A percentile compares a stretch with the other conserved stretches of the same genome.
Conservation (phyloP, 1,140 invertebrate species). For the Hormaphis cornu region DNA sequence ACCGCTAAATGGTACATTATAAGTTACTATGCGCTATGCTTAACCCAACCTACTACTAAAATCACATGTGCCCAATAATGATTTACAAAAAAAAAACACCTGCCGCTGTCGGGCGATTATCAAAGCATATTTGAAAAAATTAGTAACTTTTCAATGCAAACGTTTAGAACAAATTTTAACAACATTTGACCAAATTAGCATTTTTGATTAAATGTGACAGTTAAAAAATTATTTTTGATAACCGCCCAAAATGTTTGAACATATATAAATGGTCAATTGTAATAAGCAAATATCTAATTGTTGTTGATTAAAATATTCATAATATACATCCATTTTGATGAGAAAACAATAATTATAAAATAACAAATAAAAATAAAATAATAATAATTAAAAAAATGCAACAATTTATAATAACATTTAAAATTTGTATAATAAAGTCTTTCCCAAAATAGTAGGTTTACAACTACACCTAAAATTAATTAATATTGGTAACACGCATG, state of each 20-base stretch:
- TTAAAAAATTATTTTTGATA: too few relatives aligned
- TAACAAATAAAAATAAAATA: background rate
- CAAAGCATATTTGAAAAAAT: background rate
- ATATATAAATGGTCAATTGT: too few relatives aligned
- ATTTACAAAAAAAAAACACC: background rate
- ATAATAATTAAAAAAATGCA: background rate
- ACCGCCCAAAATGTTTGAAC: background rate
- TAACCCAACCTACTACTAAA: too few relatives aligned
- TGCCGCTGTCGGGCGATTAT: background rate
- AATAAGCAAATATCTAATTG: too few relatives aligned
- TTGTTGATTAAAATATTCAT: too few relatives aligned
- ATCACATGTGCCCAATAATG: background rate
- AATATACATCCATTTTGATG: background rate
- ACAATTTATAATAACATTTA: background rate
- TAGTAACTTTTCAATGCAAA: too few relatives aligned
- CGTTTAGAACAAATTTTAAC: too few relatives aligned
- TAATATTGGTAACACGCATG: constrained; percentile 6
- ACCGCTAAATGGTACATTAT: background rate
- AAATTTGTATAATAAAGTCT: background rate
- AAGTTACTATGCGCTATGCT: background rate
- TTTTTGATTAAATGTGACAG: too few relatives aligned
- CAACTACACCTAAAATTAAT: background rate
- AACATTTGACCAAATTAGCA: too few relatives aligned
- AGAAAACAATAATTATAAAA: constrained; percentile 3
- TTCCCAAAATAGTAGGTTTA: background rate